Evolutionary conservation across 2,797 vertebrate genomes (phyloP).

Genomic region (Acanthornis magna): DNA sequence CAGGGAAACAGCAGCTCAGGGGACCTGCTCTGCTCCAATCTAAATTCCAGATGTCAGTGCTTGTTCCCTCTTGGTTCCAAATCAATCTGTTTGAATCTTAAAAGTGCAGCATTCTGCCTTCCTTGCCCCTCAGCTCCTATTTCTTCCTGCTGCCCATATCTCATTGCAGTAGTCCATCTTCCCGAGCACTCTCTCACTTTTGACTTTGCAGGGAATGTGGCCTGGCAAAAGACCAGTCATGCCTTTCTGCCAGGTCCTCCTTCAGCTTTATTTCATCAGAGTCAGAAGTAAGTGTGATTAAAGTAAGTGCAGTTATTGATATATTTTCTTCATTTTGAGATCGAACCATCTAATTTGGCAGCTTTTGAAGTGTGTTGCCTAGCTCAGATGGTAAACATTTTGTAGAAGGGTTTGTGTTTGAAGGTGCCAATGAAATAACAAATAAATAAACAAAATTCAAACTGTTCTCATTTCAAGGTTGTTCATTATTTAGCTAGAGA

Average conservation of each 20-base stretch:
- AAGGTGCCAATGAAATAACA: not conserved
- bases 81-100: not conserved
- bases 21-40: not conserved
- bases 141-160: not conserved
- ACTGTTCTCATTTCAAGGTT: not conserved
- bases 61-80: not conserved
- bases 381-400: not conserved
- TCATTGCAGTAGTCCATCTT: not conserved
- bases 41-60: not conserved
- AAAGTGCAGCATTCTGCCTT: not conserved
- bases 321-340: slow-evolving; percentile 12
- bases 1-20: not conserved
- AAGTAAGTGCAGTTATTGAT: not conserved
- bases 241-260: not conserved
- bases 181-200: not conserved
- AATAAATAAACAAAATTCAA: not conserved
- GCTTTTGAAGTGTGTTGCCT: not conserved
- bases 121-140: not conserved
- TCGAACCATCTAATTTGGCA: not conserved
- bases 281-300: not conserved
- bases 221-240: not conserved
- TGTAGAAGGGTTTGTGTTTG: not conserved
- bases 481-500: not conserved
- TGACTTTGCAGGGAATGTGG: not conserved
- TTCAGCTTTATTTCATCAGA: not conserved